Base-by-base conservation (phyloP, 1,140 invertebrate genomes). In the Arctopsyche grandis region DNA sequence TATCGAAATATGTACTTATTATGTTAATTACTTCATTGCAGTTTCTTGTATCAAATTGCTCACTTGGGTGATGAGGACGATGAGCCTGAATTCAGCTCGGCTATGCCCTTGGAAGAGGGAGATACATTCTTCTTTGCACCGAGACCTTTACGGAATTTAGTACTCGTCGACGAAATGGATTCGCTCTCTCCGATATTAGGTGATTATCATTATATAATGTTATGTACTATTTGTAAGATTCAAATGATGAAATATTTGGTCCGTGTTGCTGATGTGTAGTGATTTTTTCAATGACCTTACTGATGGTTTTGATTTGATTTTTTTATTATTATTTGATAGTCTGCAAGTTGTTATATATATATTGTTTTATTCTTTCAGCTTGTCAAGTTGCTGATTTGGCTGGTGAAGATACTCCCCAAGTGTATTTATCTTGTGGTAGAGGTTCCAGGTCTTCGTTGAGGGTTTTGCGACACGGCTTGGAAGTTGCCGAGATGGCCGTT, bases 91-190 rank as follows among this genome's bases (percentile, higher is more conserved):
- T 99, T 99, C 85, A 99, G 97, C 86, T 99, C 97, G 60, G 96
- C 96, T 10, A 99, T 99, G 95, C 98, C 97, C 1, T 86, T 99
- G 46, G 98, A 99, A 87, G 98, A 99, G 87, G 98, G 98, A 5
- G 98, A 99, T 83, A 99, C 98, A 3, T 99, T 99, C 86, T 99
- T 99, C 89, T 99, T 99, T 89, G 97, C 96, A 7, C 97, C 98
- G 14, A 90, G 98, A 84, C 91, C 94, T 1, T 89, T 99, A 0
- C 93, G 97, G 84, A 99, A 99, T 91, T 91, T 99, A 7, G 97
- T 99, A 5, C 87, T 99, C 80, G 98, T 99, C 0, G 99, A 99
- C 90, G 98, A 99, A 90, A 91, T 99, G 88, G 98, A 99, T 83
- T 99, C 97, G 66, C 90, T 99, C 12, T 97, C 97, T 0, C 99